phyloP scores from a whole-genome alignment of 2,113 vertebrate species.

The Osmerus mordax region DNA sequence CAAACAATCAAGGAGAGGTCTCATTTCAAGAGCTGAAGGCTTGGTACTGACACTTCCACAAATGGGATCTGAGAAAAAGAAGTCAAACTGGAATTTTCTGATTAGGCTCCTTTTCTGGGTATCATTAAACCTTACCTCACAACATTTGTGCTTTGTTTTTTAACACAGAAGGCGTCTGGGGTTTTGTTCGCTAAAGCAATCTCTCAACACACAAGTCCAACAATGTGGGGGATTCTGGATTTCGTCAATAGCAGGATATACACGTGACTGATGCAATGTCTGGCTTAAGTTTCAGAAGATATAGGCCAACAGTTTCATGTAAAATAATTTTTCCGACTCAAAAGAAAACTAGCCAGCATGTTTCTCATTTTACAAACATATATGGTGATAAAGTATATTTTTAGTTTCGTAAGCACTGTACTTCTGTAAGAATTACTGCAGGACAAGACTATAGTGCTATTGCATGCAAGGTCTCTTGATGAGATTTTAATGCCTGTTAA shows the following conservation, averaged over 20 bases:
- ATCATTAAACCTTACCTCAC: background rate
- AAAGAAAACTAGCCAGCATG: too few species aligned
- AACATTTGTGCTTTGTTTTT: background rate
- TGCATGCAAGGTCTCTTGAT: too few species aligned
- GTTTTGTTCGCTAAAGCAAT: conserved; percentile 2
- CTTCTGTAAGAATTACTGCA: too few species aligned
- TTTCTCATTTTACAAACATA: too few species aligned
- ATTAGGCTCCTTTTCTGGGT: conserved; percentile 28
- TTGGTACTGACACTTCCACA: conserved; percentile 22
- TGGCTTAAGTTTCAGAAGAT: background rate
- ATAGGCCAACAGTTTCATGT: background rate
- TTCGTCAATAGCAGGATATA: background rate
- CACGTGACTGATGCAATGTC: conserved; percentile 3
- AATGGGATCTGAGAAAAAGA: conserved; percentile 36
- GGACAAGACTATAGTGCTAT: too few species aligned
- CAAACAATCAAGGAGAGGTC: conserved; percentile 36
- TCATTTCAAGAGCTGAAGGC: conserved; percentile 40
- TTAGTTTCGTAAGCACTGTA: too few species aligned
- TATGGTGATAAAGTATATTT: too few species aligned
- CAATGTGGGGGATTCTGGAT: background rate
- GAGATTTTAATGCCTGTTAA: too few species aligned
- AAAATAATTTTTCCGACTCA: too few species aligned
- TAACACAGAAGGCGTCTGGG: background rate
- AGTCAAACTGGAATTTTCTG: conserved; percentile 38
- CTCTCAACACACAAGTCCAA: conserved; percentile 6